These are phyloP conservation scores for Gonioctena quinquepunctata DNA, from an alignment of 1,140 invertebrate genomes.

Conservation along the genomic window DNA sequence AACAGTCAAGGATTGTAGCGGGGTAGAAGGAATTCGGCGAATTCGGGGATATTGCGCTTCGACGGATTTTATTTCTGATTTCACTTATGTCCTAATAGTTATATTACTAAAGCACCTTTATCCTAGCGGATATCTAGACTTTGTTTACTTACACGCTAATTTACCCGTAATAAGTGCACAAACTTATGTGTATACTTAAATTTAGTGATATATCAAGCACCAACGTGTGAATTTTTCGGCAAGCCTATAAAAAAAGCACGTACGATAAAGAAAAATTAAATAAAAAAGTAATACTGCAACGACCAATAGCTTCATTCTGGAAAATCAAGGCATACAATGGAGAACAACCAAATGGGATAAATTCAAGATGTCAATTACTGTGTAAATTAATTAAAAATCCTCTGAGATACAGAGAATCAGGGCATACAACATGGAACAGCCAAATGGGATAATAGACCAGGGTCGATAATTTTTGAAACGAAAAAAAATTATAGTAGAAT, in stretches of 20 bases:
- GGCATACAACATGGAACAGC: too few relatives aligned
- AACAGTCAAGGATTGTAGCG: background rate
- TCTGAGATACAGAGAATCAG: too few relatives aligned
- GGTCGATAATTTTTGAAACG: too few relatives aligned
- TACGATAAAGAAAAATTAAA: background rate
- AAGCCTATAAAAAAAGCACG: background rate
- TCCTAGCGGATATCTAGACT: background rate
- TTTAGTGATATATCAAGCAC: conserved; percentile 7
- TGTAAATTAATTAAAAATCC: too few relatives aligned
- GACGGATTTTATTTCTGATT: background rate
- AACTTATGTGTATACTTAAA: background rate
- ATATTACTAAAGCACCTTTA: background rate
- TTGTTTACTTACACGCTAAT: background rate
- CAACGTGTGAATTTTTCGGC: conserved; percentile 3
- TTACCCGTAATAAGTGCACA: conserved; percentile 5
- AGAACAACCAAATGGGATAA: too few relatives aligned
- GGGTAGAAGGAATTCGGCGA: background rate
- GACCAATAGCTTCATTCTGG: too few relatives aligned
- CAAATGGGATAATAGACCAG: too few relatives aligned
- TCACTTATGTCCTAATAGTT: background rate
- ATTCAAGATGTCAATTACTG: too few relatives aligned
- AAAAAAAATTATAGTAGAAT: too few relatives aligned
- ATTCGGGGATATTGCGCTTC: background rate
- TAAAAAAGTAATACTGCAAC: too few relatives aligned
- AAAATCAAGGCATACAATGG: too few relatives aligned